Evolutionary conservation across 2,113 vertebrate species (phyloP).

Genomic region (Alexandromys fortis): DNA sequence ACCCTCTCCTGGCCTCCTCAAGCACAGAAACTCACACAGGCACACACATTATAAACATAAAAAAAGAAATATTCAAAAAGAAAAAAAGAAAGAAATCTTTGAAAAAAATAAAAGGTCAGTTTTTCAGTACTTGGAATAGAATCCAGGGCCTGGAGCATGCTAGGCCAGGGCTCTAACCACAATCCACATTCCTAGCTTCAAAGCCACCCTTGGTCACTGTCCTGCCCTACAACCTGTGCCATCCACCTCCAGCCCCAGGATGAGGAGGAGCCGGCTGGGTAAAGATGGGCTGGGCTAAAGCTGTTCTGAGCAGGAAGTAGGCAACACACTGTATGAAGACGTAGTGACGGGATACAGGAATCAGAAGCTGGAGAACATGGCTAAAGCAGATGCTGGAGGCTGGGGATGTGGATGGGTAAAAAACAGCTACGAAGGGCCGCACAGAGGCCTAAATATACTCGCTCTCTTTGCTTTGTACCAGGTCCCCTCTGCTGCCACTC

Average conservation of each 20-base stretch:
- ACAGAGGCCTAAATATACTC: background rate
- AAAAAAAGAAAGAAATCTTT: background rate
- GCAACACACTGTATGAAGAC: background rate
- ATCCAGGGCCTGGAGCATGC: background rate
- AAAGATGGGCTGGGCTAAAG: background rate
- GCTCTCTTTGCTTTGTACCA: background rate
- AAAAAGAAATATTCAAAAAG: background rate
- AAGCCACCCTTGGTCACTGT: background rate
- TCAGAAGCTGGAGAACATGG: background rate
- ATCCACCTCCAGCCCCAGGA: background rate
- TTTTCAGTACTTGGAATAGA: background rate
- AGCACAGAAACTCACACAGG: background rate
- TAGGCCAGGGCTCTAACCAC: background rate
- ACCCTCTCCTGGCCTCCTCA: background rate
- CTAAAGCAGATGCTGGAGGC: background rate
- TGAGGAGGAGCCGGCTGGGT: background rate
- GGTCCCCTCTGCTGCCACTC: background rate
- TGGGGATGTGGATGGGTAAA: background rate
- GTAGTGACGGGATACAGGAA: background rate
- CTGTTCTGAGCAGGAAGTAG: background rate
- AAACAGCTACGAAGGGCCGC: background rate
- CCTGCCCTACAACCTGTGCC: background rate
- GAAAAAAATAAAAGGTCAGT: background rate
- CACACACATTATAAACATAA: background rate
- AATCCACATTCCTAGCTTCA: background rate